Evolutionary conservation across 2,888 invertebrate species (phyloP).

Genomic region (Cremastinae sp.): DNA sequence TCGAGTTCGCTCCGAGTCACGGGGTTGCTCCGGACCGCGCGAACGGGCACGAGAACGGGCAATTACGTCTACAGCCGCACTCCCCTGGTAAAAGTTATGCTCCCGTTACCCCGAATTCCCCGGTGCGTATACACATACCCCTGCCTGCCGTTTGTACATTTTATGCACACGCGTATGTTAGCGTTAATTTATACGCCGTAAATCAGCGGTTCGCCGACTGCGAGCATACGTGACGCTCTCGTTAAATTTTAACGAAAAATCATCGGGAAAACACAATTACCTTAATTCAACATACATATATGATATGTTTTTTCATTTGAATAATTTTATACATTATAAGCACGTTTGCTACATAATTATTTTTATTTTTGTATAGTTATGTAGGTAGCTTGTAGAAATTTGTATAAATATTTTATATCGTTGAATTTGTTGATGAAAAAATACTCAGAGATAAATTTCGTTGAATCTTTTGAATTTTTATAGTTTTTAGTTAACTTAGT

Average conservation of each 20-base stretch:
- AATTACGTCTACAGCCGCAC: slow-evolving; percentile 54
- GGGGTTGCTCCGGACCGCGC: slow-evolving; percentile 38
- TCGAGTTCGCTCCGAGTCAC: slow-evolving; percentile 59
- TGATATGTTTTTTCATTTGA: too few relatives aligned
- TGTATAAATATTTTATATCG: too few relatives aligned
- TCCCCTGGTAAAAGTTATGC: slow-evolving; percentile 53
- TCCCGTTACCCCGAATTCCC: slow-evolving; percentile 29
- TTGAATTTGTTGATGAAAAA: too few relatives aligned
- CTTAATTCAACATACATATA: too few relatives aligned
- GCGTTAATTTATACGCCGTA: slow-evolving; percentile 2
- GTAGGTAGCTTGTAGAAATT: too few relatives aligned
- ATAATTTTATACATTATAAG: too few relatives aligned
- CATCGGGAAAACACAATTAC: slow-evolving; percentile 1
- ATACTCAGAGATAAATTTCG: too few relatives aligned
- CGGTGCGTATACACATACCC: too few relatives aligned
- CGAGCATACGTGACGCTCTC: not conserved
- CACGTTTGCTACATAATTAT: too few relatives aligned
- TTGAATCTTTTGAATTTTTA: too few relatives aligned
- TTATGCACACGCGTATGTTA: not conserved
- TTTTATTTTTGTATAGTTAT: too few relatives aligned
- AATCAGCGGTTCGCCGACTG: not conserved
- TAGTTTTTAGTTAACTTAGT: too few relatives aligned
- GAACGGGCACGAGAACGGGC: slow-evolving; percentile 55
- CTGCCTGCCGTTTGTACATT: slow-evolving; percentile 22
- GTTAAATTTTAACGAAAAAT: not conserved